Conservation (phyloP, 2,113 vertebrate species). For the Solea solea region DNA sequence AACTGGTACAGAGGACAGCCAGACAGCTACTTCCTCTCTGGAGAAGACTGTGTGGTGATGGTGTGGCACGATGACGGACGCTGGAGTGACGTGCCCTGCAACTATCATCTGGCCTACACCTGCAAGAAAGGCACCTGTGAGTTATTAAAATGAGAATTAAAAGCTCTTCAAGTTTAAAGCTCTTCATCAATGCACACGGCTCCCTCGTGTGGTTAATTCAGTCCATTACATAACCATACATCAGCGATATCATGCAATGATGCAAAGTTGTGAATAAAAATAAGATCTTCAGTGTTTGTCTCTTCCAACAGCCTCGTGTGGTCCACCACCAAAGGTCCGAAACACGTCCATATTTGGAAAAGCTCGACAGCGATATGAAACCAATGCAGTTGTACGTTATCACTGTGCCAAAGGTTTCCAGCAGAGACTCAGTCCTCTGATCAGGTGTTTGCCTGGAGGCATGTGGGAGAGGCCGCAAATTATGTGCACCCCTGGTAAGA, state of each 20-base stretch:
- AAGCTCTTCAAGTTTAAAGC: neutral
- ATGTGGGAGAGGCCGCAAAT: conserved; percentile 88
- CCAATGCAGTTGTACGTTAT: conserved; percentile 84
- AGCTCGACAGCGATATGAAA: conserved; percentile 83
- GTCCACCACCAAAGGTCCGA: conserved; percentile 83
- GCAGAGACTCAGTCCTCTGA: conserved; percentile 85
- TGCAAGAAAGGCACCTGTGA: conserved; percentile 91
- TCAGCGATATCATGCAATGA: neutral
- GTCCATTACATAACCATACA: neutral
- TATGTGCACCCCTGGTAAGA: conserved; percentile 85
- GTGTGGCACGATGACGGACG: conserved; percentile 92
- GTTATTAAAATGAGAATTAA: conserved; percentile 16
- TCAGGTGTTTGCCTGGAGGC: conserved; percentile 86
- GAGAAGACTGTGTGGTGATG: conserved; percentile 96
- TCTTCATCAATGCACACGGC: neutral
- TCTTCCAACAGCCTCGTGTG: conserved; percentile 81
- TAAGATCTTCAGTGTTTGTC: neutral
- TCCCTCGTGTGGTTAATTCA: neutral
- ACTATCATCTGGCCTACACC: conserved; percentile 96
- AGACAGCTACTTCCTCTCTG: conserved; percentile 96
- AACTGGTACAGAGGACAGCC: conserved; percentile 96
- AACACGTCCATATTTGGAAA: conserved; percentile 85
- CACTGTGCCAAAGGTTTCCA: conserved; percentile 84
- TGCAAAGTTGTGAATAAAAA: conserved; percentile 4
- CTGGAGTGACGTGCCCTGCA: conserved; percentile 97